These are phyloP conservation scores for Grantiella picta DNA, from an alignment of 2,113 vertebrate genomes.

Conservation along the genomic window DNA sequence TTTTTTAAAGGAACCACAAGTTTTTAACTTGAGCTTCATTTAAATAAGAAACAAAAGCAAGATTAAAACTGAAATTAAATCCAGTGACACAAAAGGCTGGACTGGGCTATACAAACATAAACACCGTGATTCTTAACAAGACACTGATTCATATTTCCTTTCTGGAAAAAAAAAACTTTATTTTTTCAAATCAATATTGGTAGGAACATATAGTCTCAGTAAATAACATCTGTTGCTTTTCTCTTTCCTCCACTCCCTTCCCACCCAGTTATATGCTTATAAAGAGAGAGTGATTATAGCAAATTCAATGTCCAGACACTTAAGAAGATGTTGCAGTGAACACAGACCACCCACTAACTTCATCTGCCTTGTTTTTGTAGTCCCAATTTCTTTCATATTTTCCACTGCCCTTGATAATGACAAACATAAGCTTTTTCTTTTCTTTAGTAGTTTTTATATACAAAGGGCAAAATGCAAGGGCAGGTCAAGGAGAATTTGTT, in stretches of 20 bases:
- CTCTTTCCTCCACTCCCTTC: not conserved
- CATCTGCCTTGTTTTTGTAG: not conserved
- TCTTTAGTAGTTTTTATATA: not conserved
- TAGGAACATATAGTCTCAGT: not conserved
- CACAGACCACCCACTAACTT: constrained; percentile 48
- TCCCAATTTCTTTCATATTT: not conserved
- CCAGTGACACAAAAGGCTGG: not conserved
- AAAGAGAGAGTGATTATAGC: not conserved
- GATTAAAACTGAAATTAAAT: not conserved
- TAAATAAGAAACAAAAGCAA: not conserved
- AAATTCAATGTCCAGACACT: constrained; percentile 7
- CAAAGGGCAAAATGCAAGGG: not conserved
- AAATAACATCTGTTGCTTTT: constrained; percentile 4
- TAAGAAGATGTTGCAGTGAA: not conserved
- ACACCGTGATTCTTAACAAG: not conserved
- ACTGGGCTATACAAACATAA: not conserved
- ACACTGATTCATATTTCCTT: not conserved
- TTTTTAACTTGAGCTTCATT: not conserved
- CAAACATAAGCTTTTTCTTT: not conserved
- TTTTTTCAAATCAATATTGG: not conserved
- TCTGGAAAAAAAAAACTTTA: not conserved
- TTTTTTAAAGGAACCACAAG: not conserved
- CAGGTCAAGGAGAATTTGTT: not conserved
- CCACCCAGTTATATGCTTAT: not conserved
- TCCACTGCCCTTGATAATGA: constrained; percentile 16